Evolutionary conservation across 2,113 vertebrate species (phyloP), one percentile per base, ranked within the genome.

Genomic region (Anarrhichthys ocellatus): DNA sequence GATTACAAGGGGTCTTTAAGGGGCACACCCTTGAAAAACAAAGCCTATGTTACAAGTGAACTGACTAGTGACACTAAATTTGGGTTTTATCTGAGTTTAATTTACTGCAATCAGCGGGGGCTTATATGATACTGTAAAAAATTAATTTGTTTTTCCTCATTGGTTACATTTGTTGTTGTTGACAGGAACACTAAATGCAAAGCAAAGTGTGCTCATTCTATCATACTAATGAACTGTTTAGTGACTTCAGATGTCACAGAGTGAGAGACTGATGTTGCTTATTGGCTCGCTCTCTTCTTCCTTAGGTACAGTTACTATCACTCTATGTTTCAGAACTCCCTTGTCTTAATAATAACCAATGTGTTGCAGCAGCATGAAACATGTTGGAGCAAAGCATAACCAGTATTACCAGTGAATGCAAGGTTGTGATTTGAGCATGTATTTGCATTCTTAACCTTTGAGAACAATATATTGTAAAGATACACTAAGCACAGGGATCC

Each of bases 1-100:
- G 44, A 75, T 64, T 74, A 76, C 15, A 14, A 17, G 27, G 9
- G 24, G 36, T 13, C 64, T 67, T 67, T 46, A 58, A 56, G 46
- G 18, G 24, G 22, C 32, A 52, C 10, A 22, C 22, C 32, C 10
- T 24, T 52, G 7, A 52, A 64, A 76, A 48, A 36, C 20, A 74
- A 76, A 38, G 59, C 29, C 50, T n/a, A 74, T 74, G 15, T 38
- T 17, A n/a, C 11, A 34, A 13, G 4, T 34, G 40, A 63, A 13
- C 14, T 64, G 59, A 63, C 27, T 24, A 10, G n/a, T 54, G 52
- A 24, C 52, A 54, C 22, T 63, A 56, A 4, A 56, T 15, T 58
- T 22, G 18, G 50, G 50, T 52, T 22, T 52, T 52, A 52, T 52
- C 50, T 15, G 14, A 48, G 15, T 73, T 59, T 1, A 14, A 14